Evolutionary conservation across 2,797 vertebrate genomes (phyloP), one percentile per base, ranked within the genome.

Genomic region (Pterois miles): DNA sequence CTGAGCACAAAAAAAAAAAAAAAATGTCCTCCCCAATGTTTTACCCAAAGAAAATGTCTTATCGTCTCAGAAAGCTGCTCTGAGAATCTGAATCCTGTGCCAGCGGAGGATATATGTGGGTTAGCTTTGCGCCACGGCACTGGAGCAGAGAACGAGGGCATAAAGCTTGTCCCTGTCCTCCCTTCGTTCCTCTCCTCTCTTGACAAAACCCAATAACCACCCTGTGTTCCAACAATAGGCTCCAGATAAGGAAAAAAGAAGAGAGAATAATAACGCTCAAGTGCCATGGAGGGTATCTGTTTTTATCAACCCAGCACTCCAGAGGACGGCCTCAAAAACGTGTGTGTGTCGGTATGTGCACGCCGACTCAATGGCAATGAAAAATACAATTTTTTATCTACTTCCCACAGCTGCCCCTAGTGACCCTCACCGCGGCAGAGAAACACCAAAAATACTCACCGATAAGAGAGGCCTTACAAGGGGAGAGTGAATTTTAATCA

Each of bases 401-500:
- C 89, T 78, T 85, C 56, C 76, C 85, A 60, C 89, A 93, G 90
- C 84, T 85, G 85, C 90, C 89, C 89, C 82, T 53, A 23, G 70
- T 91, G 90, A 92, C 88, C 93, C 77, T 73, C 74, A 18, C 82
- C 18, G 34, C 73, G 48, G 88, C 64, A 33, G 70, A 80, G 82
- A 85, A 90, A 89, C 72, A 83, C 68, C 63, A 54, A 79, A 85
- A 89, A 84, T 65, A 86, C 75, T 81, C 68, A 12, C 64, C 18
- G 89, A 93, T 92, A 93, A 92, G 87, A 82, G 65, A 27, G 56
- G 66, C 73, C 84, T 48, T 85, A 84, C 74, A 84, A 89, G 86
- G 79, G 78, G 77, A 79, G 86, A 86, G 78, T 78, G 89, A 86
- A 88, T 91, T 90, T 87, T 89, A 94, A 93, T 94, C 92, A 90